Conservation (phyloP, 2,888 invertebrate genomes). For the Biston stratarius region DNA sequence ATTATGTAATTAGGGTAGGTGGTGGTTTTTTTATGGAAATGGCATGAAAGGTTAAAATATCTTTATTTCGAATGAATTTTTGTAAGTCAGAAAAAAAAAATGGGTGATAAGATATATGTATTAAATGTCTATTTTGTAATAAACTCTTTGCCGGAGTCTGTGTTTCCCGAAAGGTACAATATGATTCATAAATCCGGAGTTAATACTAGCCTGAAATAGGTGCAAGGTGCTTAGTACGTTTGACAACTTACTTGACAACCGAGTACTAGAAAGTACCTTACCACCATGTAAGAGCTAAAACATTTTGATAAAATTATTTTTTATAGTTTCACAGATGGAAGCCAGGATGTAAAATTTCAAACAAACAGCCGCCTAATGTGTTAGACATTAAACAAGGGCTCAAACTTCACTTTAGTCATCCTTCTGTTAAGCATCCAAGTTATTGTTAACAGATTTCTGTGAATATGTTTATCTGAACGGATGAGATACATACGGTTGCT, state of each 20-base stretch:
- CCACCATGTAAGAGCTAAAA: not conserved
- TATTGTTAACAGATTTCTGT: constrained; percentile 10
- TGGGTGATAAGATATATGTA: not conserved
- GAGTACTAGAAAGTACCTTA: no score
- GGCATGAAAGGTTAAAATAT: constrained; percentile 4
- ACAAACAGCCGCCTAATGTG: constrained; percentile 2
- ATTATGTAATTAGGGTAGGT: constrained; percentile 26
- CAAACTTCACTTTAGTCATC: constrained; percentile 6
- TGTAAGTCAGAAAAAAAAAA: not conserved
- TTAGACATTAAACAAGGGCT: not conserved
- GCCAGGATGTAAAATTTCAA: not conserved
- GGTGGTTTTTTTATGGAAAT: constrained; percentile 23
- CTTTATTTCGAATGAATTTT: no score
- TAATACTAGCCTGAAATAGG: no score
- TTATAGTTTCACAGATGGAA: not conserved
- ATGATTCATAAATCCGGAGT: no score
- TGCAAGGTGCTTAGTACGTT: no score
- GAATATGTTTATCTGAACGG: constrained; percentile 4
- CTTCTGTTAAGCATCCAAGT: constrained; percentile 1
- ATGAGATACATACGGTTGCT: not conserved
- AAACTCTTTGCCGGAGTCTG: no score
- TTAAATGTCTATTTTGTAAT: no score
- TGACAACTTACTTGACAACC: no score
- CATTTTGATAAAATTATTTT: not conserved
- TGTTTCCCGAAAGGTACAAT: no score